These are phyloP conservation scores for Peromyscus maniculatus DNA, from an alignment of 2,113 vertebrate species.

Conservation along the genomic window DNA sequence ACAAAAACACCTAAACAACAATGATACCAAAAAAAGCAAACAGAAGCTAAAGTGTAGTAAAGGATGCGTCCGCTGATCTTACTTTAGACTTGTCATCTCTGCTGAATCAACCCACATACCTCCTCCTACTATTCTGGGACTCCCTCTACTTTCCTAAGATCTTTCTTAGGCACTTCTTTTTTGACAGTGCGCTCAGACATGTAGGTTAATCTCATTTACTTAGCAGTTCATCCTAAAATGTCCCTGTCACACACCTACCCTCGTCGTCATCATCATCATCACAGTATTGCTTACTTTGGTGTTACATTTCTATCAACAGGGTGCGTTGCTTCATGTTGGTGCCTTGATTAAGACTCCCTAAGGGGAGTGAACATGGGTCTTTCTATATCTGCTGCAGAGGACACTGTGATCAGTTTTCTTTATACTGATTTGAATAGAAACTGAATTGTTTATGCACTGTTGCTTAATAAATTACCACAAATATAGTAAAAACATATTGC, in stretches of 20 bases:
- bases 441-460: neutral
- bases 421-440: neutral
- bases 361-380: constrained; percentile 20
- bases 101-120: neutral
- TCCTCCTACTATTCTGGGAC: neutral
- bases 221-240: neutral
- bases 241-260: neutral
- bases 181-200: neutral
- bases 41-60: neutral
- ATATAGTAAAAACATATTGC: neutral
- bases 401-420: neutral
- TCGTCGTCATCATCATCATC: neutral
- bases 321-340: neutral
- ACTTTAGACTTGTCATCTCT: neutral
- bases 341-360: neutral
- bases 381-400: neutral
- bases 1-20: neutral
- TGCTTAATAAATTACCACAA: neutral
- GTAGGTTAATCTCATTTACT: neutral
- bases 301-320: constrained; percentile 25
- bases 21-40: neutral
- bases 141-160: neutral
- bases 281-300: constrained; percentile 25
- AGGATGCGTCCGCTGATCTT: neutral
- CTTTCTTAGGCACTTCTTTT: neutral